A percentile compares a stretch with the other conserved stretches of the same genome.
Evolutionary conservation across 2,113 vertebrate genomes (phyloP).

Genomic region (Leucosticte australis): DNA sequence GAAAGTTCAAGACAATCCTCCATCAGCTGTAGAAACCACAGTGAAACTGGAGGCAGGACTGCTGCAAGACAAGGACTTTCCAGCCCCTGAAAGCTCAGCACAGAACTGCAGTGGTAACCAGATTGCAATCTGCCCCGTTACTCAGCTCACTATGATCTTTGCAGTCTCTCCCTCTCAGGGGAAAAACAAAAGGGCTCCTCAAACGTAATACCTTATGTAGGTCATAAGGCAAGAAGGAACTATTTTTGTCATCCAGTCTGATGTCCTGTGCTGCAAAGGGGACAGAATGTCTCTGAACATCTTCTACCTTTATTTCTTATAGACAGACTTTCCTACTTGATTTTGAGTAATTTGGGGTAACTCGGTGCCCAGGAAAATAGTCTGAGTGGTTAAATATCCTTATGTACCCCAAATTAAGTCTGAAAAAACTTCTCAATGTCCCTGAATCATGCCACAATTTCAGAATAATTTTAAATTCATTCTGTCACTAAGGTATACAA

Average conservation of each 20-base stretch:
- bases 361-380: background rate
- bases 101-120: background rate
- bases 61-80: slow-evolving; percentile 71
- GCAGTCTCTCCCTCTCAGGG: background rate
- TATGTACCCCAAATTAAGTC: background rate
- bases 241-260: background rate
- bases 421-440: background rate
- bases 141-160: slow-evolving; percentile 16
- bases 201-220: background rate
- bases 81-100: slow-evolving; percentile 58
- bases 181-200: background rate
- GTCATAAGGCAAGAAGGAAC: background rate
- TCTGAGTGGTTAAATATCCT: background rate
- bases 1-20: slow-evolving; percentile 41
- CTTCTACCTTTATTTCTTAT: background rate
- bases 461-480: background rate
- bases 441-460: background rate
- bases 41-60: slow-evolving; percentile 32
- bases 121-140: slow-evolving; percentile 25
- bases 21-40: slow-evolving; percentile 72
- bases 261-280: background rate
- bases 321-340: background rate
- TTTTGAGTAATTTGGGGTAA: background rate
- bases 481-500: background rate
- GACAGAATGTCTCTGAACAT: background rate